Conservation (phyloP, 2,888 invertebrate genomes). For the Sabatieria punctata region DNA sequence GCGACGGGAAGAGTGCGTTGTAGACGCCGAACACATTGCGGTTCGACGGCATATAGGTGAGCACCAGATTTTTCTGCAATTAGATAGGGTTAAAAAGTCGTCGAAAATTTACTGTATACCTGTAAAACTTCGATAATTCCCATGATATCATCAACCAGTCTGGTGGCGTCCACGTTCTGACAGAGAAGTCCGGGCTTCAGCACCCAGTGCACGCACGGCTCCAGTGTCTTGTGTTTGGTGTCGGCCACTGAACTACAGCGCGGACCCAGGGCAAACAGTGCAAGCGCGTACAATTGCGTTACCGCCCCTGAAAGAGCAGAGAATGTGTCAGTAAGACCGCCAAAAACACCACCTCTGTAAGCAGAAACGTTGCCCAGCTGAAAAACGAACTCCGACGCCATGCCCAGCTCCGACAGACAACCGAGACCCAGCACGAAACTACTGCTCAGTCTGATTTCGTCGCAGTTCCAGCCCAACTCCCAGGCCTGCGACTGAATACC, state of each 20-base stretch:
- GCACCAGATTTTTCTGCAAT: background rate
- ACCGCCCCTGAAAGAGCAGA: background rate
- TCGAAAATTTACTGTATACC: background rate
- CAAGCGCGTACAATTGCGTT: background rate
- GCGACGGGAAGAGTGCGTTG: background rate
- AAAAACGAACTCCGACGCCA: background rate
- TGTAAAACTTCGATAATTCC: background rate
- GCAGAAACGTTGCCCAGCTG: background rate
- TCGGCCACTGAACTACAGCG: slow-evolving; percentile 1
- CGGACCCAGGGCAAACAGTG: slow-evolving; percentile 1
- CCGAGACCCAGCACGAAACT: background rate
- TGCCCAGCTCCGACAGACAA: background rate
- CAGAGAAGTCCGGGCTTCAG: background rate
- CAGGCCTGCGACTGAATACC: background rate
- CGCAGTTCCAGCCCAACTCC: background rate
- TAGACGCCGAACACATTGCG: background rate
- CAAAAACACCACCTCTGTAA: background rate
- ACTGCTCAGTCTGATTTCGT: background rate
- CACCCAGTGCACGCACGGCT: background rate
- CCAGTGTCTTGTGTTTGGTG: background rate
- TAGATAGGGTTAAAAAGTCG: background rate
- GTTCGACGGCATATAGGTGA: background rate
- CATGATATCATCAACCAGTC: background rate
- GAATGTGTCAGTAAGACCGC: background rate
- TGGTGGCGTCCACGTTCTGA: background rate